phyloP scores from a whole-genome alignment of 2,113 vertebrate genomes.

The Ahaetulla prasina region DNA sequence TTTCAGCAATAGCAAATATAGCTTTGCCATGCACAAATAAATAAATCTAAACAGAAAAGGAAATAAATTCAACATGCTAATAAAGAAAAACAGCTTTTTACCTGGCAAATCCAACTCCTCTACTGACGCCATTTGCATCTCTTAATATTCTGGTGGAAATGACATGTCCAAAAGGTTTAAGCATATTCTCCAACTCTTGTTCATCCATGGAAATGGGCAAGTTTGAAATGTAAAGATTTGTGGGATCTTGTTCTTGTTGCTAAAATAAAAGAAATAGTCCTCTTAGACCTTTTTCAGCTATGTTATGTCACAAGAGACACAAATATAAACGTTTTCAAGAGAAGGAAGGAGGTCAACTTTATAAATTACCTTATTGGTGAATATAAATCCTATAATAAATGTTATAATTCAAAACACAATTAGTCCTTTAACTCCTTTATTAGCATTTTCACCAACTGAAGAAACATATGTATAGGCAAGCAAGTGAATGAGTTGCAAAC shows the following conservation, averaged over 20 bases:
- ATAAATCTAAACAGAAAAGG: neutral
- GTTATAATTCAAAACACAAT: neutral
- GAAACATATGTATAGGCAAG: neutral
- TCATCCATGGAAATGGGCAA: conserved; percentile 96
- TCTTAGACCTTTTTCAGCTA: conserved; percentile 13
- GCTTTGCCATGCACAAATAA: neutral
- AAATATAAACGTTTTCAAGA: neutral
- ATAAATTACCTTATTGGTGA: neutral
- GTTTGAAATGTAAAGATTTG: conserved; percentile 97
- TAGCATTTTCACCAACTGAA: neutral
- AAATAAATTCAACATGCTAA: neutral
- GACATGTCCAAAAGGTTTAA: conserved; percentile 94
- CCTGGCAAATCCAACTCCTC: conserved; percentile 96
- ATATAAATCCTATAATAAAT: neutral
- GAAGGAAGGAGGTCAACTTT: neutral
- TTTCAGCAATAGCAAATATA: neutral
- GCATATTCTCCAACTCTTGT: conserved; percentile 96
- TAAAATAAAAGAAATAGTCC: conserved; percentile 61
- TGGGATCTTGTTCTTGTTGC: conserved; percentile 99
- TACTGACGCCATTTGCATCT: conserved; percentile 93
- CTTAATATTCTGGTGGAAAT: conserved; percentile 96
- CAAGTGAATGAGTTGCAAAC: neutral
- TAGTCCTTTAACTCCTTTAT: neutral
- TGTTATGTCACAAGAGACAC: neutral
- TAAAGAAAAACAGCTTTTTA: conserved; percentile 59